Evolutionary conservation across 2,888 invertebrate species (phyloP), one percentile per base, ranked within the genome.

Genomic region (Dryobotodes eremita): DNA sequence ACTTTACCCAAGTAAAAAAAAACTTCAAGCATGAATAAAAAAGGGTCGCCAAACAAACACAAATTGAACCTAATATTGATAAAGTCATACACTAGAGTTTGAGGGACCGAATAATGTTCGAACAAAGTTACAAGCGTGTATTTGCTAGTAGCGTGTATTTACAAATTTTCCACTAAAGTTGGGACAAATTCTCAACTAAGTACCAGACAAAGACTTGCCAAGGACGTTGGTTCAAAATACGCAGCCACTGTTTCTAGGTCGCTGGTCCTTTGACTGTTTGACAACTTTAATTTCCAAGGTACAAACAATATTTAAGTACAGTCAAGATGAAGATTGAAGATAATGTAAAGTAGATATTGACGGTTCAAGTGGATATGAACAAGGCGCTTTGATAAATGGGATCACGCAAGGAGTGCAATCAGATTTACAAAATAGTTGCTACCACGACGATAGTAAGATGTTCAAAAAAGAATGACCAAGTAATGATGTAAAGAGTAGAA

Each of bases 121-220:
- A 42, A 13, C 42, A 42, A 84, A 82, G 74, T 78, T 82, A 59
- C 64, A 66, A 66, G 48, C 50, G 42, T n/a, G 53, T 72, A 84
- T 75, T 86, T 82, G 53, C 69, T 65, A 26, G 23, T 69, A 71
- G 7, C 65, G 69, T 69, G 61, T 73, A 62, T 82, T 75, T 61
- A 78, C 64, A 42, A 82, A 80, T 77, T 71, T 73, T 55, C 65
- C 71, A 62, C 46, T 68, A 50, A 88, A 82, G 71, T 79, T 77
- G 62, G 65, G 46, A 59, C 75, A 73, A 79, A 82, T 71, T 76
- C 74, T 53, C 26, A 62, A 53, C 23, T 70, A 61, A 74, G 36
- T 79, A 62, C 59, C 11, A 64, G 62, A 80, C 70, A 69, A 77
- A 73, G 73, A 65, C 74, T 68, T 48, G 36, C 50, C 74, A 65